Percentiles rank a stretch among this genome's conserved stretches.
Conservation (phyloP, 1,140 invertebrate species). For the Planococcus citri region DNA sequence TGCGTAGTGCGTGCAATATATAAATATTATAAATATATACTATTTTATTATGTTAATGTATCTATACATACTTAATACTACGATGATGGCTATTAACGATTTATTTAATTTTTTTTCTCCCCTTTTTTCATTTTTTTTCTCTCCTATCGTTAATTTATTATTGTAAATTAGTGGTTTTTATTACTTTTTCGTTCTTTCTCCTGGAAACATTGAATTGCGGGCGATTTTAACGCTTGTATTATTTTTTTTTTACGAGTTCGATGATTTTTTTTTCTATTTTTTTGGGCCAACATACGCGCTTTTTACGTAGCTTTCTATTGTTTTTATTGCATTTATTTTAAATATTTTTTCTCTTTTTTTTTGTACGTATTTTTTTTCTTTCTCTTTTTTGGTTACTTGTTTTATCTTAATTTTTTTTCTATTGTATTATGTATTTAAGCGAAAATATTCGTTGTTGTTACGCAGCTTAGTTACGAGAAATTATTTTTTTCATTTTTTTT, state of each 20-base stretch:
- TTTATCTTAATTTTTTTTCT: not conserved
- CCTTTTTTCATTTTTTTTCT: too few species aligned
- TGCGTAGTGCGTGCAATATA: slow-evolving; percentile 11
- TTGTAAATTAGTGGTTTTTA: not conserved
- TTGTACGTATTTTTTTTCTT: not conserved
- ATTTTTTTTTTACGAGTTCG: too few species aligned
- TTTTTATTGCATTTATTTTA: not conserved
- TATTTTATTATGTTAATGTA: not conserved
- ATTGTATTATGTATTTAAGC: not conserved
- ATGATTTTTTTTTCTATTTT: too few species aligned
- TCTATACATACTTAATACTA: not conserved
- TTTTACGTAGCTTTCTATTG: slow-evolving; percentile 5
- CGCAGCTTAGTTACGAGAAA: too few species aligned
- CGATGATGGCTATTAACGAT: too few species aligned
- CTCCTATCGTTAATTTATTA: not conserved
- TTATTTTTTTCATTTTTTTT: too few species aligned
- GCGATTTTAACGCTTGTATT: too few species aligned
- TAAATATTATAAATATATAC: not conserved
- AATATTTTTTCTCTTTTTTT: too few species aligned
- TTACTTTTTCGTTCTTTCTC: not conserved
- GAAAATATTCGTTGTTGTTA: too few species aligned
- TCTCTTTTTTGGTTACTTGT: not conserved
- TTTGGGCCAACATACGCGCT: too few species aligned
- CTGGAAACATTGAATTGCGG: too few species aligned
- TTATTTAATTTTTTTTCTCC: too few species aligned